These are phyloP conservation scores for Papilio demoleus DNA, from an alignment of 2,888 invertebrate genomes.

Conservation along the genomic window DNA sequence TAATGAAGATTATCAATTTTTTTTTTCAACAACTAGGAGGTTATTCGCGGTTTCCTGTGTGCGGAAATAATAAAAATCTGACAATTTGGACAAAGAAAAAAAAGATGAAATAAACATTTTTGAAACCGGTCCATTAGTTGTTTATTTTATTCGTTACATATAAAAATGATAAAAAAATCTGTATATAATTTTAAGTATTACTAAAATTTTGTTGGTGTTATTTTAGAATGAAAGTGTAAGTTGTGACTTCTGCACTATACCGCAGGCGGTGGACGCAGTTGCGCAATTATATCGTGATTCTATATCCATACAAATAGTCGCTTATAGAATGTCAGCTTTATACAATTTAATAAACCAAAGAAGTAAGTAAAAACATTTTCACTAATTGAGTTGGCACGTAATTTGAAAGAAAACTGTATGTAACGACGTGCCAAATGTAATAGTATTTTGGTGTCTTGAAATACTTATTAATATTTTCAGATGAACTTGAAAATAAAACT, in stretches of 20 bases:
- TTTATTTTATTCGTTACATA: too few species aligned
- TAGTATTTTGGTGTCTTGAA: not conserved
- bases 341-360: conserved; percentile 28
- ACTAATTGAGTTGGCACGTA: not conserved
- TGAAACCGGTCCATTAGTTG: too few species aligned
- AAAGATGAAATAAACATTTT: too few species aligned
- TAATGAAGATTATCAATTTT: too few species aligned
- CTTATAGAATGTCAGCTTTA: conserved; percentile 44
- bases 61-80: too few species aligned
- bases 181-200: too few species aligned
- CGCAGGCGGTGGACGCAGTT: conserved; percentile 21
- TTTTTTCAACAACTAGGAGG: too few species aligned
- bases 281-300: conserved; percentile 43
- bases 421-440: not conserved
- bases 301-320: conserved; percentile 40
- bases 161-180: too few species aligned
- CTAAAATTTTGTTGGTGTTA: too few species aligned
- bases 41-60: too few species aligned
- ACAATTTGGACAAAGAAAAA: too few species aligned
- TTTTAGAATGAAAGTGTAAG: conserved; percentile 13
- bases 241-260: conserved; percentile 10
- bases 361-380: conserved; percentile 20
- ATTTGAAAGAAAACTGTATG: not conserved
- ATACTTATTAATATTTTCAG: conserved; percentile 47
- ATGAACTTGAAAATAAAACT: conserved; percentile 47